Evolutionary conservation across 1,140 invertebrate species (phyloP).

Genomic region (Drosophila subpulchrella): DNA sequence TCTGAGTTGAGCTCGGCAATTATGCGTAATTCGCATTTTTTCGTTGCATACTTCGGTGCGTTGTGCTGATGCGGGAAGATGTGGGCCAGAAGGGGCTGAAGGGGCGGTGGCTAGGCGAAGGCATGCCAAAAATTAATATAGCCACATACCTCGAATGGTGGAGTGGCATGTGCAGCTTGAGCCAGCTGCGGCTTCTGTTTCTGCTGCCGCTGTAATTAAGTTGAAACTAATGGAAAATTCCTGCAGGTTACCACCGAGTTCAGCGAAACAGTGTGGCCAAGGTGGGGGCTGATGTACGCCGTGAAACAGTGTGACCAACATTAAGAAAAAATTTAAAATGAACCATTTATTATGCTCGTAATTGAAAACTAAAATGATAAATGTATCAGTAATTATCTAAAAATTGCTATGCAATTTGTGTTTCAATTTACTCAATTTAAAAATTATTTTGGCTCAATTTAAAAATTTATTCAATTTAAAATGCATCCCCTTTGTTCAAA

Average conservation of each 20-base stretch:
- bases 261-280: conserved; percentile 22
- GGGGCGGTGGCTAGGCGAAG: conserved; percentile 9
- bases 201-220: conserved; percentile 59
- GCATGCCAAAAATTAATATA: conserved; percentile 73
- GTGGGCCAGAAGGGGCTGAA: neutral
- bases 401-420: no score
- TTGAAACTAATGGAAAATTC: conserved; percentile 60
- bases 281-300: neutral
- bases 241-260: conserved; percentile 21
- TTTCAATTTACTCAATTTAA: no score
- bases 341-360: no score
- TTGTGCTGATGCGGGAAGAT: conserved; percentile 3
- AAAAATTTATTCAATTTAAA: neutral
- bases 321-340: no score
- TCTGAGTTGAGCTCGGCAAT: conserved; percentile 41
- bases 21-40: conserved; percentile 76
- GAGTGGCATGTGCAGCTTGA: conserved; percentile 50
- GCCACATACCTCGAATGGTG: conserved; percentile 47
- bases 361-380: neutral
- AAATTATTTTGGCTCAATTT: neutral
- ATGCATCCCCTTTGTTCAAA: no score
- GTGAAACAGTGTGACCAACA: neutral
- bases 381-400: neutral
- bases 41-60: conserved; percentile 67
- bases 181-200: conserved; percentile 32